Evolutionary conservation across 2,113 vertebrate genomes (phyloP).

Genomic region (Festucalex cinctus): DNA sequence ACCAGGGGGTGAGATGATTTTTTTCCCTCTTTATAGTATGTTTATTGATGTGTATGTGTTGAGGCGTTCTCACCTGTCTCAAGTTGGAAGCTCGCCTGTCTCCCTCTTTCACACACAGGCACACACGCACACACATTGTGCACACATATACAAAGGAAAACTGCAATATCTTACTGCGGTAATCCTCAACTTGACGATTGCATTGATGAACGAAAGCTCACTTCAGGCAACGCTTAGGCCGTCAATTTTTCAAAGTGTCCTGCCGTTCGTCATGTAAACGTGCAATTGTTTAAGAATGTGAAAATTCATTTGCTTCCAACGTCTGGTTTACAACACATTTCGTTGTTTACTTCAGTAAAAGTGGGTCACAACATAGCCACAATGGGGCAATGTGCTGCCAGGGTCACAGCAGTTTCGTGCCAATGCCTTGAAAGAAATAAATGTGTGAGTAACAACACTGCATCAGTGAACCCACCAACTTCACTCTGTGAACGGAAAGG

Average conservation of each 20-base stretch:
- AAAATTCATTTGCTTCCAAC: too few species aligned
- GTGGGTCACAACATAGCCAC: too few species aligned
- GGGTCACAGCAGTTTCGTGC: too few species aligned
- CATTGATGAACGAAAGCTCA: too few species aligned
- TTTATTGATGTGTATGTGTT: neutral
- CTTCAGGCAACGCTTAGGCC: too few species aligned
- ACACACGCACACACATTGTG: slow-evolving; percentile 4
- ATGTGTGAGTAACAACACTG: slow-evolving; percentile 46
- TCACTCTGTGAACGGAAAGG: slow-evolving; percentile 50
- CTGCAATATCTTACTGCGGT: neutral
- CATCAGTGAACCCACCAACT: slow-evolving; percentile 52
- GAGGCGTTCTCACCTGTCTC: slow-evolving; percentile 51
- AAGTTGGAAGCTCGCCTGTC: slow-evolving; percentile 31
- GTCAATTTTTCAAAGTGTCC: too few species aligned
- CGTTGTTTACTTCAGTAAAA: too few species aligned
- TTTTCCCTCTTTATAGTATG: neutral
- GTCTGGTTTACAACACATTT: too few species aligned
- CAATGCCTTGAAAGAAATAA: slow-evolving; percentile 38
- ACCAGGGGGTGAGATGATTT: neutral
- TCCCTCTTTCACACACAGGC: slow-evolving; percentile 1
- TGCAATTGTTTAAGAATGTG: too few species aligned
- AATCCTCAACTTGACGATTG: too few species aligned
- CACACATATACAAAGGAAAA: slow-evolving; percentile 6
- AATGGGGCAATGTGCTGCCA: too few species aligned
- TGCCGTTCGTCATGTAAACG: too few species aligned